phyloP scores from a whole-genome alignment of 1,140 invertebrate species.

The Neodiprion pinetum region DNA sequence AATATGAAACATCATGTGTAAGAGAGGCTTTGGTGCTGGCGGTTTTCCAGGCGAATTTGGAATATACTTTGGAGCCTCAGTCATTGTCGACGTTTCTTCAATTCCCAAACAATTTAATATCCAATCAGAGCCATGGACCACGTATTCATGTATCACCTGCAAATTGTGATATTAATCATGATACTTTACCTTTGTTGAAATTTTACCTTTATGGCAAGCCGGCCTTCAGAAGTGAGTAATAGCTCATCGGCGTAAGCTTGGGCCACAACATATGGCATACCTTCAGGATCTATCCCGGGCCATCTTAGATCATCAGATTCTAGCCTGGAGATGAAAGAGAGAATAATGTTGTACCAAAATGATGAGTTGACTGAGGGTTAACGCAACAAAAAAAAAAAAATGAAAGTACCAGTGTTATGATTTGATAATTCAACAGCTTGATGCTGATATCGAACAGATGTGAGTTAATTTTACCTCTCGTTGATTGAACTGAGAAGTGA shows the following conservation, averaged over 20 bases:
- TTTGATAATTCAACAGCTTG: constrained; percentile 12
- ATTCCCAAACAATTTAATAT: constrained; percentile 67
- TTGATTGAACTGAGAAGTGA: constrained; percentile 65
- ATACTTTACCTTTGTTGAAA: background rate
- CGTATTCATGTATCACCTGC: constrained; percentile 72
- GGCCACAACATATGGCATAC: constrained; percentile 39
- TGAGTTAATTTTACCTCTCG: constrained; percentile 48
- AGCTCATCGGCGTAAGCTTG: constrained; percentile 56
- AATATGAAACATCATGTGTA: constrained; percentile 81
- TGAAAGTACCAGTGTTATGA: too few relatives aligned
- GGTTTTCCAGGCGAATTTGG: constrained; percentile 57
- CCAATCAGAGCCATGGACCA: constrained; percentile 72
- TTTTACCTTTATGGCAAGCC: constrained; percentile 56
- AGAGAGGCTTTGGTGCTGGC: constrained; percentile 64
- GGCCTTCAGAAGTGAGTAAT: constrained; percentile 53
- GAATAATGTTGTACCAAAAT: constrained; percentile 1
- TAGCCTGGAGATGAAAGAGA: constrained; percentile 27
- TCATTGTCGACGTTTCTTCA: constrained; percentile 44
- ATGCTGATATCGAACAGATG: constrained; percentile 41
- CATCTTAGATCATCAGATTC: constrained; percentile 16
- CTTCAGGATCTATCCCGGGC: constrained; percentile 34
- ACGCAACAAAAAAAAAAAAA: too few relatives aligned
- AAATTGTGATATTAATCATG: constrained; percentile 30
- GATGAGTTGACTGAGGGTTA: too few relatives aligned
- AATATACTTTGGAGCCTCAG: constrained; percentile 26